phyloP scores from a whole-genome alignment of 2,888 invertebrate species.

The Gari tellinella region DNA sequence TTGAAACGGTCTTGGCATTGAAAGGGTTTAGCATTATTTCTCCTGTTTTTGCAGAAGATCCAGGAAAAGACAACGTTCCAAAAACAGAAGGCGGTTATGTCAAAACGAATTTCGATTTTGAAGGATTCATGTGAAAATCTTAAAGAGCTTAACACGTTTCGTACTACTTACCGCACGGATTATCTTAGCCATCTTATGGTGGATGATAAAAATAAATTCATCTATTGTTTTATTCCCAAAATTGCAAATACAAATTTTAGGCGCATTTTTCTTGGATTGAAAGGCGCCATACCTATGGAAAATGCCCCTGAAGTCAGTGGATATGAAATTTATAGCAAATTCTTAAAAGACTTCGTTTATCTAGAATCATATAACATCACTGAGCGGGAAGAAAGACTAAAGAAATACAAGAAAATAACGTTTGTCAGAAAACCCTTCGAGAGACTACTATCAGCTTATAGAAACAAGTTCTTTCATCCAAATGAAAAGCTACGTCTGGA shows the following conservation, averaged over 20 bases:
- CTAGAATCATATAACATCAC: slow-evolving; percentile 69
- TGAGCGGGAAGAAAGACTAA: slow-evolving; percentile 89
- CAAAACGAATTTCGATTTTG: no score
- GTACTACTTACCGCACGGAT: slow-evolving; percentile 4
- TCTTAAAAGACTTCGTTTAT: slow-evolving; percentile 61
- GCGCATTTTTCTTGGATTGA: slow-evolving; percentile 92
- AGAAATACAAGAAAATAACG: slow-evolving; percentile 92
- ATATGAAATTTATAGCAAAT: slow-evolving; percentile 68
- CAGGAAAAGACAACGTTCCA: no score
- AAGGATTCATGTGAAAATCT: no score
- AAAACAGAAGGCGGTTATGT: no score
- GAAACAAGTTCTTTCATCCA: slow-evolving; percentile 90
- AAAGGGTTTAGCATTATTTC: no score
- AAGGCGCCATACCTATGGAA: slow-evolving; percentile 84
- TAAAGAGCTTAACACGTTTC: no score
- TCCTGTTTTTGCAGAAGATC: no score
- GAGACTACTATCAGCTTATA: slow-evolving; percentile 93
- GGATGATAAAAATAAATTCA: slow-evolving; percentile 92
- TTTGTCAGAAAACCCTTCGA: slow-evolving; percentile 96
- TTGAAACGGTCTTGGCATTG: no score
- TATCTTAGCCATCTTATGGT: slow-evolving; percentile 84
- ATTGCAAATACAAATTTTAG: slow-evolving; percentile 97
- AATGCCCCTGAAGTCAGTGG: slow-evolving; percentile 62
- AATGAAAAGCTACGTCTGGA: slow-evolving; percentile 16
- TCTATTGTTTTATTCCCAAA: slow-evolving; percentile 98